phyloP scores from a whole-genome alignment of 1,140 invertebrate genomes.

The Trypoxylus dichotomus region DNA sequence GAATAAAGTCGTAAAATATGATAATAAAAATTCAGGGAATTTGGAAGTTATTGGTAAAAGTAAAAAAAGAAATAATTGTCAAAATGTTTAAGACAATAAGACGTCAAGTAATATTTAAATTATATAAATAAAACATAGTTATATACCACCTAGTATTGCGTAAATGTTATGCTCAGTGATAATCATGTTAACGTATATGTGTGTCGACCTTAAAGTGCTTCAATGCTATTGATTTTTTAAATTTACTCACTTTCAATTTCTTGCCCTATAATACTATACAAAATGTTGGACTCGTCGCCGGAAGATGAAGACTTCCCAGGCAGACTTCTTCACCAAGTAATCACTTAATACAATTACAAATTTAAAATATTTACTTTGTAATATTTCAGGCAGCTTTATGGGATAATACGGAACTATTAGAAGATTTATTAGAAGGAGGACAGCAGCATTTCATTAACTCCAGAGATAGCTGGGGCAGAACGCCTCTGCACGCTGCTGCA shows the following conservation, averaged over 20 bases:
- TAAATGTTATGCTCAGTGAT: background rate
- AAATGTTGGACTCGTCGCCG: slow-evolving; percentile 67
- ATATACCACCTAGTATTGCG: background rate
- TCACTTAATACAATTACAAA: background rate
- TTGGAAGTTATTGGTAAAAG: background rate
- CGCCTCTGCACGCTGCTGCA: slow-evolving; percentile 83
- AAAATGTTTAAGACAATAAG: background rate
- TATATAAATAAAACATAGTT: background rate
- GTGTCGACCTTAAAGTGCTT: background rate
- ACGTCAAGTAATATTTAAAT: slow-evolving; percentile 4
- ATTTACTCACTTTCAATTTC: slow-evolving; percentile 14
- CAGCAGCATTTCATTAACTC: slow-evolving; percentile 70
- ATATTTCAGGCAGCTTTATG: slow-evolving; percentile 76
- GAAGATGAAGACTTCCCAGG: slow-evolving; percentile 82
- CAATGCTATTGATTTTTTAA: slow-evolving; percentile 23
- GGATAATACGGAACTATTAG: slow-evolving; percentile 86
- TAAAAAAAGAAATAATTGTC: background rate
- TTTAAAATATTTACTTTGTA: background rate
- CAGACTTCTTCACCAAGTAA: slow-evolving; percentile 74
- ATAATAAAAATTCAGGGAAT: background rate
- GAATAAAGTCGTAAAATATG: background rate
- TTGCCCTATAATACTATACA: background rate
- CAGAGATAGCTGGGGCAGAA: slow-evolving; percentile 76
- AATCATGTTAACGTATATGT: background rate
- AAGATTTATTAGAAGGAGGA: slow-evolving; percentile 78